Conservation (phyloP, 2,113 vertebrate genomes). For the Glaucidium brasilianum region DNA sequence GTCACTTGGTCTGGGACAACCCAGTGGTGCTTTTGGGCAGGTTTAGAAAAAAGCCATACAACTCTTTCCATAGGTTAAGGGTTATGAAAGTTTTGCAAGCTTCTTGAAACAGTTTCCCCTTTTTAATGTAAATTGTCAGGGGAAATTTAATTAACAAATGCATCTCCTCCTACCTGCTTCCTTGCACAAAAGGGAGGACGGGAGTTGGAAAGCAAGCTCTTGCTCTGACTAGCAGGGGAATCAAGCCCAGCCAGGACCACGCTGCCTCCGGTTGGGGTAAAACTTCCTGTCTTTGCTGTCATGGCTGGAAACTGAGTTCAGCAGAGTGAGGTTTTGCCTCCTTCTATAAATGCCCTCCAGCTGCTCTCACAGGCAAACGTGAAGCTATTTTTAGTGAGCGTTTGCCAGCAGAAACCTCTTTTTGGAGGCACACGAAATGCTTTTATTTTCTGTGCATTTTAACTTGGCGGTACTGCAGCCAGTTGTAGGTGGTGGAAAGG, state of each 20-base stretch:
- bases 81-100: neutral
- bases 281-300: neutral
- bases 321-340: neutral
- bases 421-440: neutral
- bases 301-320: neutral
- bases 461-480: neutral
- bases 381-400: neutral
- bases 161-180: neutral
- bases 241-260: neutral
- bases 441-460: neutral
- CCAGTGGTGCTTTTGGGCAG: neutral
- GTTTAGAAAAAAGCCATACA: neutral
- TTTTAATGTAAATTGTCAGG: conserved; percentile 20
- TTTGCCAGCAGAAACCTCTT: conserved; percentile 6
- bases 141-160: conserved; percentile 28
- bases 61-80: neutral
- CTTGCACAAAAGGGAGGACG: neutral
- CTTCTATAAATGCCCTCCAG: neutral
- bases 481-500: neutral
- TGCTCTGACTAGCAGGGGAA: neutral
- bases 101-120: conserved; percentile 21
- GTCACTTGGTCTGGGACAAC: neutral
- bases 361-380: neutral
- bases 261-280: neutral
- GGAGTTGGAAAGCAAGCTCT: neutral